Conservation (phyloP, 2,113 vertebrate genomes). For the Rhinoderma darwinii region DNA sequence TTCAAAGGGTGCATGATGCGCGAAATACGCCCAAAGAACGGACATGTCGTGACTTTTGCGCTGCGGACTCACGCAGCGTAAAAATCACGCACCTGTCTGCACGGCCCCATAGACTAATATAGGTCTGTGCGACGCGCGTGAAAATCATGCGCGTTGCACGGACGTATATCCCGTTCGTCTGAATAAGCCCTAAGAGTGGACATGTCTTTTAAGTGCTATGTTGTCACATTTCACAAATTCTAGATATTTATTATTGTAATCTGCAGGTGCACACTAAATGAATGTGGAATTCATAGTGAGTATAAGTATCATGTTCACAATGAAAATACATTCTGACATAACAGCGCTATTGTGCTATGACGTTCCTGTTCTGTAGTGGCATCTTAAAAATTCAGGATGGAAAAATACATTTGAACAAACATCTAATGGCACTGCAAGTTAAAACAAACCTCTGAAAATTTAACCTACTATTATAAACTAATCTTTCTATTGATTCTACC, state of each 20-base stretch:
- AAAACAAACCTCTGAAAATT: background rate
- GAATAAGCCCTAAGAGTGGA: too few relatives aligned
- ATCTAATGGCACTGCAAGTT: background rate
- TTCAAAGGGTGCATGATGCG: too few relatives aligned
- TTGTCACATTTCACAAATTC: background rate
- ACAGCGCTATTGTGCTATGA: background rate
- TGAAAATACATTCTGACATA: background rate
- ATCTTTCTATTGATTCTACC: slow-evolving; percentile 15
- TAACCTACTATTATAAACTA: background rate
- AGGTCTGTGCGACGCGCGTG: too few relatives aligned
- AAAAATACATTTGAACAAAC: background rate
- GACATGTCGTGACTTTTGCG: too few relatives aligned
- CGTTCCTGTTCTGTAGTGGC: background rate
- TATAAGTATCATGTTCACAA: background rate
- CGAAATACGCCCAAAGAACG: too few relatives aligned
- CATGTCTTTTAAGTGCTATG: too few relatives aligned
- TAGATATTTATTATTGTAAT: background rate
- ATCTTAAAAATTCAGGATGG: background rate
- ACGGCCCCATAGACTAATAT: too few relatives aligned
- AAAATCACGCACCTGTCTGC: too few relatives aligned
- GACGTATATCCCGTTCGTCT: too few relatives aligned
- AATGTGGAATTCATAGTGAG: background rate
- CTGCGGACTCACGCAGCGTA: too few relatives aligned
- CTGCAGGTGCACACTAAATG: background rate
- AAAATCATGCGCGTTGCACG: too few relatives aligned